These are phyloP conservation scores for Brachionus calyciflorus DNA, from an alignment of 1,140 invertebrate genomes.

Conservation along the genomic window DNA sequence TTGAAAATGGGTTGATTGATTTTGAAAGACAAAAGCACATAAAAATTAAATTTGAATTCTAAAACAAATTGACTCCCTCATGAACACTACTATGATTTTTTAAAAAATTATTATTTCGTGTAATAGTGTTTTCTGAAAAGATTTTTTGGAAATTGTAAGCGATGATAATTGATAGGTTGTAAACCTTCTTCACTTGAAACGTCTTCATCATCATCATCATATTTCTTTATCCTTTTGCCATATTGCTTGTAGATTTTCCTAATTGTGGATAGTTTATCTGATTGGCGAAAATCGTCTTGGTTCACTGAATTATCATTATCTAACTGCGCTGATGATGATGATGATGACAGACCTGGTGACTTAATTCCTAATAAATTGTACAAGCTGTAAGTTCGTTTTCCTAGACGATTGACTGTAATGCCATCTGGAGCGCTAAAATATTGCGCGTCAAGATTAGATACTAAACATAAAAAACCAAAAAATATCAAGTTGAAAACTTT, in stretches of 20 bases:
- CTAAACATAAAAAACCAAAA: background rate
- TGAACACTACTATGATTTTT: background rate
- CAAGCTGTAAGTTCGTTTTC: slow-evolving; percentile 29
- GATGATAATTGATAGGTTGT: background rate
- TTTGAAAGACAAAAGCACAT: slow-evolving; percentile 6
- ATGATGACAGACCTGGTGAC: background rate
- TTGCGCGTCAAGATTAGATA: slow-evolving; percentile 16
- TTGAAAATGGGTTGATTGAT: background rate
- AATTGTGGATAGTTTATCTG: slow-evolving; percentile 9
- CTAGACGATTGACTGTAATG: slow-evolving; percentile 22
- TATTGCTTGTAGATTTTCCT: slow-evolving; percentile 24
- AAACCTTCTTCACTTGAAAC: background rate
- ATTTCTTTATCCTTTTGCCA: background rate
- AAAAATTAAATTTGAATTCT: too few relatives aligned
- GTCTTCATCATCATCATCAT: background rate
- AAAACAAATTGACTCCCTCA: background rate
- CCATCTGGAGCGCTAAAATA: slow-evolving; percentile 44
- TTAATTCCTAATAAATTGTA: slow-evolving; percentile 24
- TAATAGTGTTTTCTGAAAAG: background rate
- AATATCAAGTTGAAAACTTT: background rate
- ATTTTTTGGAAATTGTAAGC: background rate
- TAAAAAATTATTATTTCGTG: background rate
- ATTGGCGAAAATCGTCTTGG: slow-evolving; percentile 9
- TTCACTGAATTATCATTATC: background rate
- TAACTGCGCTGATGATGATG: background rate